Conservation (phyloP, 2,888 invertebrate species). For the Philhelius pedissequus region DNA sequence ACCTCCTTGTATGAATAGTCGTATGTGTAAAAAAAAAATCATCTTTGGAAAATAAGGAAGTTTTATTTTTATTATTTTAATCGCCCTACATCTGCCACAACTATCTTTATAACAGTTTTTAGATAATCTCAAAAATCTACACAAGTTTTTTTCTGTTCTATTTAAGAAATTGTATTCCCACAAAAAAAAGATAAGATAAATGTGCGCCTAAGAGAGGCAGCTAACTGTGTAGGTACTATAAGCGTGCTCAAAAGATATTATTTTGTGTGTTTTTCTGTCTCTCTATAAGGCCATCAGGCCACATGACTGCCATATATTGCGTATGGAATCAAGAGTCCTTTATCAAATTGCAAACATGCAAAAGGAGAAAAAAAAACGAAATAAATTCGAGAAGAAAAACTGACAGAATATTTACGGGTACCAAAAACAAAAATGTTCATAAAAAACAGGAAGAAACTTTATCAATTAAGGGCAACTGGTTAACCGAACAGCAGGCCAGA, state of each 20-base stretch:
- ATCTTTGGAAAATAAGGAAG: slow-evolving; percentile 2
- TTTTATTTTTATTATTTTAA: slow-evolving; percentile 15
- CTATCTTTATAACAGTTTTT: slow-evolving; percentile 20
- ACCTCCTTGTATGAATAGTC: no score
- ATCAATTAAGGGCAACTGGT: slow-evolving; percentile 65
- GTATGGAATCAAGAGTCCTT: slow-evolving; percentile 1
- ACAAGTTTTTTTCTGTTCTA: background rate
- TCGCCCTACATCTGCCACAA: slow-evolving; percentile 17
- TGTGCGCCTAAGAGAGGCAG: slow-evolving; percentile 34
- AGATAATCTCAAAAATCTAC: slow-evolving; percentile 20
- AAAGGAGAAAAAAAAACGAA: background rate
- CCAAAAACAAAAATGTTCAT: background rate
- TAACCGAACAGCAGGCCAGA: slow-evolving; percentile 38
- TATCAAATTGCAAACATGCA: background rate
- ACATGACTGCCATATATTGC: slow-evolving; percentile 28
- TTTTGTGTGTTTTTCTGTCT: background rate
- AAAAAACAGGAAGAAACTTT: slow-evolving; percentile 45
- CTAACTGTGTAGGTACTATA: background rate
- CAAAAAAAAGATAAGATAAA: slow-evolving; percentile 32
- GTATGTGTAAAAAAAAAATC: no score
- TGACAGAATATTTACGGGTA: background rate
- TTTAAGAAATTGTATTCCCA: background rate
- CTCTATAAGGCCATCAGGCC: background rate
- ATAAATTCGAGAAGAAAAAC: slow-evolving; percentile 5
- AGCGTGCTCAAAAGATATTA: background rate